These are phyloP conservation scores for Caenorhabditis wallacei DNA, from an alignment of 2,888 invertebrate species.

Conservation along the genomic window DNA sequence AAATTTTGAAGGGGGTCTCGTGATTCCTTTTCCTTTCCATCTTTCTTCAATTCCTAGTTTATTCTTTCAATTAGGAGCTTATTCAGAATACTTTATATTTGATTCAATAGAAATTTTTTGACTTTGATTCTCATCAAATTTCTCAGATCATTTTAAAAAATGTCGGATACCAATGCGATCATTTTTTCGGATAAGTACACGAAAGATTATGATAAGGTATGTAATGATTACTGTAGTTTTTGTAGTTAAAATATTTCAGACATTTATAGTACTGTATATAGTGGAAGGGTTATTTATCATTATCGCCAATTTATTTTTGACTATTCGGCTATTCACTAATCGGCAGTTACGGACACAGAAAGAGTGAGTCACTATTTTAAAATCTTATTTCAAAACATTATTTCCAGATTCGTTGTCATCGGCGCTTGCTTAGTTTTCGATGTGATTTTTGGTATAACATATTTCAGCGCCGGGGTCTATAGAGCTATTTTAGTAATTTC, in stretches of 20 bases:
- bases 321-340: slow-evolving; percentile 53
- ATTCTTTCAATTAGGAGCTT: slow-evolving; percentile 7
- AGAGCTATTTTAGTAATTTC: slow-evolving; percentile 51
- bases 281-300: slow-evolving; percentile 62
- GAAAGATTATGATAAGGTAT: slow-evolving; percentile 43
- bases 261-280: slow-evolving; percentile 55
- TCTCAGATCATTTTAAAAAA: background rate
- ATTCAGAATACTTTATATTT: slow-evolving; percentile 31
- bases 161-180: slow-evolving; percentile 35
- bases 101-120: background rate
- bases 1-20: slow-evolving; percentile 18
- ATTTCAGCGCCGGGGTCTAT: slow-evolving; percentile 67
- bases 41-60: background rate
- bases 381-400: background rate
- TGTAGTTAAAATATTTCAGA: slow-evolving; percentile 33
- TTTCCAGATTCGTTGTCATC: slow-evolving; percentile 65
- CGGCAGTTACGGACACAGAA: slow-evolving; percentile 62
- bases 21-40: slow-evolving; percentile 3
- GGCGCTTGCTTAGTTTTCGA: slow-evolving; percentile 69
- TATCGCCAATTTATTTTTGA: slow-evolving; percentile 57
- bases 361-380: slow-evolving; percentile 45
- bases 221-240: background rate
- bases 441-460: slow-evolving; percentile 70
- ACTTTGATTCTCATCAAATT: slow-evolving; percentile 1
- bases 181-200: slow-evolving; percentile 41